Conservation (phyloP, 2,113 vertebrate species). For the Forbesichthys papilliferus region DNA sequence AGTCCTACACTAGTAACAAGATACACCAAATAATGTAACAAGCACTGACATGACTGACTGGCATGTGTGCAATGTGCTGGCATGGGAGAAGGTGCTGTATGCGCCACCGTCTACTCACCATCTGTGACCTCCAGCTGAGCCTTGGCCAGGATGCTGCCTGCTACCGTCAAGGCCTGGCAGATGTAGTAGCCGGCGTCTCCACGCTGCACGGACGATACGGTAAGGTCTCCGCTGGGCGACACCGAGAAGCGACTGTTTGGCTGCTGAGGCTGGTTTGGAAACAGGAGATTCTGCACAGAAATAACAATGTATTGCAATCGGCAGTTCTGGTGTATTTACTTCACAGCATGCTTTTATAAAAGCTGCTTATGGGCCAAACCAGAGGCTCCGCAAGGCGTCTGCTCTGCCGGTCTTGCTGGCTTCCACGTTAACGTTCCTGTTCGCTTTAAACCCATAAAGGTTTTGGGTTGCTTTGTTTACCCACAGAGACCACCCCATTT, state of each 20-base stretch:
- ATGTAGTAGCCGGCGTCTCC: slow-evolving; percentile 95
- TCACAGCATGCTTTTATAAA: slow-evolving; percentile 28
- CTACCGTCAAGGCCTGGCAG: slow-evolving; percentile 97
- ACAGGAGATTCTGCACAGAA: slow-evolving; percentile 89
- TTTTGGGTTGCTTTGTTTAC: slow-evolving; percentile 29
- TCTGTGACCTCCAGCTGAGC: slow-evolving; percentile 99
- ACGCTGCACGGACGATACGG: slow-evolving; percentile 90
- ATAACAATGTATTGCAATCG: slow-evolving; percentile 33
- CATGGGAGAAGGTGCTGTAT: slow-evolving; percentile 13
- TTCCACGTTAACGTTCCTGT: slow-evolving; percentile 31
- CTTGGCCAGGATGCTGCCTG: slow-evolving; percentile 97
- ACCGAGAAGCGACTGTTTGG: slow-evolving; percentile 93
- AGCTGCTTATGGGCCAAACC: slow-evolving; percentile 40
- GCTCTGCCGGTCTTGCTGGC: slow-evolving; percentile 13
- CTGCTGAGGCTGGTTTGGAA: slow-evolving; percentile 96
- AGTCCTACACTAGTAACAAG: no score
- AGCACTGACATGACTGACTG: not conserved
- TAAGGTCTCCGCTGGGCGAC: slow-evolving; percentile 91
- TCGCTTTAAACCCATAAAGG: slow-evolving; percentile 34
- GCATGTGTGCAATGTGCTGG: slow-evolving; percentile 25
- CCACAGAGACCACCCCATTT: slow-evolving; percentile 10
- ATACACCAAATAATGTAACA: not conserved
- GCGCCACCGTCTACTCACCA: slow-evolving; percentile 76
- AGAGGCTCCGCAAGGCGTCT: slow-evolving; percentile 34
- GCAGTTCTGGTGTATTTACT: no score